Percentiles rank a stretch among this genome's conserved stretches.
These are phyloP conservation scores for Augochlorella aurata DNA, from an alignment of 2,888 invertebrate genomes.

Conservation along the genomic window DNA sequence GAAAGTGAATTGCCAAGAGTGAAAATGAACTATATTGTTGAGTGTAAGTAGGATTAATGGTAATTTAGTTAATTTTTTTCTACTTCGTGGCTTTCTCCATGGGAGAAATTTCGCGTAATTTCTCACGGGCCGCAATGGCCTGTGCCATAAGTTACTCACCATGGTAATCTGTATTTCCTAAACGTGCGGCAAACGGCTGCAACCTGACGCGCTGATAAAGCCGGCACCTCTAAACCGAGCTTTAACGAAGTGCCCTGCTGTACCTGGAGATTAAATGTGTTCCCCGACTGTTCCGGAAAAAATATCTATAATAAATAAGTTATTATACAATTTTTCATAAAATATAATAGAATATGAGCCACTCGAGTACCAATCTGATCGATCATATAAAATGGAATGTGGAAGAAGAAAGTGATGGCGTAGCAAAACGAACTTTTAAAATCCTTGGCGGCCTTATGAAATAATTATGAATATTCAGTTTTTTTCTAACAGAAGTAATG, in stretches of 20 bases:
- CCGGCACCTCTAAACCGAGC: background rate
- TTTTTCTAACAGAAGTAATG: too few relatives aligned
- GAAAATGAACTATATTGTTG: background rate
- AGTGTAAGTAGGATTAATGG: background rate
- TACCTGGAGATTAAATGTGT: background rate
- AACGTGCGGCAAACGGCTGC: conserved; percentile 10
- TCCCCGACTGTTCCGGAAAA: background rate
- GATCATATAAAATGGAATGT: too few relatives aligned
- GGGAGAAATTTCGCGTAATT: background rate
- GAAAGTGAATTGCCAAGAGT: background rate
- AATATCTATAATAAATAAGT: background rate
- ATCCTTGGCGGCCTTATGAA: too few relatives aligned
- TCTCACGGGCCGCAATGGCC: background rate
- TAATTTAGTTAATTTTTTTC: background rate
- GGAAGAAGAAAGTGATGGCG: too few relatives aligned
- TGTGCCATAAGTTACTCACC: background rate
- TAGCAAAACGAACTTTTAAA: too few relatives aligned
- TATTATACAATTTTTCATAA: background rate
- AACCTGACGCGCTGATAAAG: background rate
- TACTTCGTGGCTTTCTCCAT: background rate
- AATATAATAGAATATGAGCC: too few relatives aligned
- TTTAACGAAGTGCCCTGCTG: background rate
- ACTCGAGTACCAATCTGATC: too few relatives aligned
- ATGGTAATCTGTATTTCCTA: conserved; percentile 1
- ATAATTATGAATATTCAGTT: too few relatives aligned